phyloP scores from a whole-genome alignment of 2,797 vertebrate genomes.

The Babyrousa celebensis region DNA sequence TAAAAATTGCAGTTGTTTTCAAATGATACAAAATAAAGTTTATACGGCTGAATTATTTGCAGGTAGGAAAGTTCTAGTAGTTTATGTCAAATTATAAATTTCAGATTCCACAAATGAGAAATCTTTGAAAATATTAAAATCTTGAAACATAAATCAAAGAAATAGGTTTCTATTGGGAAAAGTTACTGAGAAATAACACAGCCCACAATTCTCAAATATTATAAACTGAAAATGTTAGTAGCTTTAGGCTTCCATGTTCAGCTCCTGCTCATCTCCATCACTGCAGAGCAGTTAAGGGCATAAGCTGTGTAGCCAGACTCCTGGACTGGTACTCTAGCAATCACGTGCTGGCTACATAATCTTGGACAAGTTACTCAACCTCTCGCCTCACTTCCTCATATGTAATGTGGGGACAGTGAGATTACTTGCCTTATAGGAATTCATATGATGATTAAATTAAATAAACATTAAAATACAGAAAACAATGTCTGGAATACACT shows the following conservation, averaged over 20 bases:
- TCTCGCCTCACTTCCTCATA: not conserved
- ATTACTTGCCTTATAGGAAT: not conserved
- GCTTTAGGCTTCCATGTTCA: not conserved
- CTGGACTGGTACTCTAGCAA: not conserved
- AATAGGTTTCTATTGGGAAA: not conserved
- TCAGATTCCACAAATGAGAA: not conserved
- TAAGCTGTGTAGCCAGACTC: not conserved
- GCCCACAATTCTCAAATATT: not conserved
- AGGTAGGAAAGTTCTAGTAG: not conserved
- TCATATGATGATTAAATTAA: not conserved
- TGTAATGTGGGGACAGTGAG: not conserved
- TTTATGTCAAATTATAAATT: slow-evolving; percentile 21
- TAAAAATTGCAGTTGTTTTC: slow-evolving; percentile 17
- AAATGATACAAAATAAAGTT: slow-evolving; percentile 5
- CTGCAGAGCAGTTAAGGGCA: not conserved
- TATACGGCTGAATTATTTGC: not conserved
- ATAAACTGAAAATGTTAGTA: not conserved
- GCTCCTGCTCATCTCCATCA: not conserved
- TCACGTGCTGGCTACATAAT: not conserved
- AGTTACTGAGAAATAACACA: slow-evolving; percentile 8
- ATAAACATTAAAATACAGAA: not conserved
- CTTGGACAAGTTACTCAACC: not conserved
- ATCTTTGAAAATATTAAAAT: slow-evolving; percentile 43
- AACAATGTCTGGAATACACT: not conserved
- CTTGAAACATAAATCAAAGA: not conserved